Conservation (phyloP, 2,888 invertebrate genomes). For the Tribolium freemani region DNA sequence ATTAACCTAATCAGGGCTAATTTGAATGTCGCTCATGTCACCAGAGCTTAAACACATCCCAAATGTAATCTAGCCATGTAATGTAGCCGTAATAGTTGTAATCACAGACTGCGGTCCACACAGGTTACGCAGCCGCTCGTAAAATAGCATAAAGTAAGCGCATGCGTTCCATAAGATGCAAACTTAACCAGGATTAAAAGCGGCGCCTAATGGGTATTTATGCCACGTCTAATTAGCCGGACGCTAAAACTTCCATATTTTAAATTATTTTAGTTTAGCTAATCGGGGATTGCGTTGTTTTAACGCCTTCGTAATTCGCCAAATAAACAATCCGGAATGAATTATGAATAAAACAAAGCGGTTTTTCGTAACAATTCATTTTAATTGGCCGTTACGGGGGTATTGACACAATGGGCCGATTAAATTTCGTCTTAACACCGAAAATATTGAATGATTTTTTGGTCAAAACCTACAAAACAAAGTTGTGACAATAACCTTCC, state of each 20-base stretch:
- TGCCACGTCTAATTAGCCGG: constrained; percentile 8
- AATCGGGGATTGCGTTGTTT: not conserved
- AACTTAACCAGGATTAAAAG: not conserved
- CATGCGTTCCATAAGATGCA: not conserved
- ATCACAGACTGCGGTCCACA: constrained; percentile 44
- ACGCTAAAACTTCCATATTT: not conserved
- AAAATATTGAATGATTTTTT: not conserved
- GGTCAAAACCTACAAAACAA: constrained; percentile 10
- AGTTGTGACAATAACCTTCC: constrained; percentile 26
- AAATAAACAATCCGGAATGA: constrained; percentile 6
- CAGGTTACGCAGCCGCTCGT: constrained; percentile 35
- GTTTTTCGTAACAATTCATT: not conserved
- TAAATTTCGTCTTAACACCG: not conserved
- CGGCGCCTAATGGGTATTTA: constrained; percentile 5
- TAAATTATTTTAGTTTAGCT: not conserved
- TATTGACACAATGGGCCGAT: not conserved
- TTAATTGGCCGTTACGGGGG: not conserved
- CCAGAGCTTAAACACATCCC: constrained; percentile 45
- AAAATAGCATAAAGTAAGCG: constrained; percentile 11
- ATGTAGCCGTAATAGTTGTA: constrained; percentile 46
- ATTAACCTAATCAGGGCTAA: constrained; percentile 34
- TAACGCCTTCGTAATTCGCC: constrained; percentile 9
- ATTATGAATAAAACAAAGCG: not conserved
- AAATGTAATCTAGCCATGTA: constrained; percentile 47
- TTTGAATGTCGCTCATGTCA: constrained; percentile 41